Evolutionary conservation across 35 echinoderm and acorn worm genomes (phyloP).

Genomic region (Apostichopus japonicus): DNA sequence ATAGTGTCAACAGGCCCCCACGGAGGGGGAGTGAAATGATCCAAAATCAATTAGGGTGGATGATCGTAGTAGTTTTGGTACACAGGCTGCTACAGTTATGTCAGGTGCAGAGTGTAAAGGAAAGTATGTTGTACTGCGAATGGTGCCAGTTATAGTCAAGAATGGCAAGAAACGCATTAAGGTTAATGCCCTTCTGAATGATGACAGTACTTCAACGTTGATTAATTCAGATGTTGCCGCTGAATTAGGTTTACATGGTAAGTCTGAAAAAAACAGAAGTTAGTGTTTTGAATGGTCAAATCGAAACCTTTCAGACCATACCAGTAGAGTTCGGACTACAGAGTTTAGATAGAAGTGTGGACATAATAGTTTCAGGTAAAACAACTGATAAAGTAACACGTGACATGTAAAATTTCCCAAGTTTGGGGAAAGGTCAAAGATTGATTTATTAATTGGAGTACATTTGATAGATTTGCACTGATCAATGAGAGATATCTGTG

Average conservation of each 20-base stretch:
- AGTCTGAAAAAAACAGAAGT: conserved; percentile 7
- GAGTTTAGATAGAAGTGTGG: conserved; percentile 37
- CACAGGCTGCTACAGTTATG: not conserved
- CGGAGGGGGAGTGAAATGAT: no score
- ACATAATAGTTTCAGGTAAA: not conserved
- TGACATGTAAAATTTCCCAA: conserved; percentile 40
- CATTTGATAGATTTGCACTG: conserved; percentile 39
- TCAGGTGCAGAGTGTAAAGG: not conserved
- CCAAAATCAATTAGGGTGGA: not conserved
- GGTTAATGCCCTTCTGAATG: conserved; percentile 50
- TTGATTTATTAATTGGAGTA: conserved; percentile 38
- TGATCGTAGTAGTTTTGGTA: no score
- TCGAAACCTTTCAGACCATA: conserved; percentile 39
- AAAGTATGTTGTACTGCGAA: not conserved
- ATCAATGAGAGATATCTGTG: conserved; percentile 40
- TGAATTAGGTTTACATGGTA: conserved; percentile 19
- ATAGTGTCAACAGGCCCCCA: no score
- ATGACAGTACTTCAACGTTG: conserved; percentile 44
- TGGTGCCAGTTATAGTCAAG: not conserved
- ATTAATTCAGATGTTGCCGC: conserved; percentile 29
- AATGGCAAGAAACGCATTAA: conserved; percentile 14
- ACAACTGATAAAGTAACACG: conserved; percentile 25
- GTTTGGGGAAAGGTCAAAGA: conserved; percentile 7
- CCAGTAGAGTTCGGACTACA: conserved; percentile 18
- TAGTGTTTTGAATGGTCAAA: conserved; percentile 32